A percentile compares a stretch with the other conserved stretches of the same genome.
Conservation (phyloP, 1,140 invertebrate species). For the Physella acuta region DNA sequence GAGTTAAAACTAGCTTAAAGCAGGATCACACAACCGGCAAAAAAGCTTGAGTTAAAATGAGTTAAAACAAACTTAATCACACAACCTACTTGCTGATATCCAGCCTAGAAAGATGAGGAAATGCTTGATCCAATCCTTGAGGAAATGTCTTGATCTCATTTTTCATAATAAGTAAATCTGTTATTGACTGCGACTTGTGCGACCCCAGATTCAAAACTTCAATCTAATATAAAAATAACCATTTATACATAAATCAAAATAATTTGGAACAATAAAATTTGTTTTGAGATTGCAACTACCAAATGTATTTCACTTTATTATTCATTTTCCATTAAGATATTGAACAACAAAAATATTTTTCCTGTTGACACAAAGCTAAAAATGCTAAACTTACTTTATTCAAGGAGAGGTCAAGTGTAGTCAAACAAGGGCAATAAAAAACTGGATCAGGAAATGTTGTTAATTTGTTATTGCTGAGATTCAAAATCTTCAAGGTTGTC, state of each 20-base stretch:
- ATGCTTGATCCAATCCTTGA: conserved; percentile 10
- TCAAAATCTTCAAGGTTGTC: not conserved
- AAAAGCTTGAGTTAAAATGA: too few species aligned
- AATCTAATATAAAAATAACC: not conserved
- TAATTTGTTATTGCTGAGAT: not conserved
- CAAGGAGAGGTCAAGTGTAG: not conserved
- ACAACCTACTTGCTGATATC: conserved; percentile 25
- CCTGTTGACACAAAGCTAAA: not conserved
- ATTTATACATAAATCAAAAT: too few species aligned
- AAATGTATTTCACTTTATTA: too few species aligned
- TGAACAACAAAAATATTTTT: not conserved
- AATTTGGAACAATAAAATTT: too few species aligned
- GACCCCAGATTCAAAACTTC: not conserved
- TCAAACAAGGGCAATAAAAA: not conserved
- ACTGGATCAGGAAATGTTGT: not conserved
- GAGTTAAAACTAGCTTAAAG: too few species aligned
- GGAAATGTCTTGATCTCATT: conserved; percentile 29
- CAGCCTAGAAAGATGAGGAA: conserved; percentile 28
- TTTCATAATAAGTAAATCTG: conserved; percentile 20
- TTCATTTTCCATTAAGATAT: too few species aligned
- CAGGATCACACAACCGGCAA: too few species aligned
- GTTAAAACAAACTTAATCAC: not conserved
- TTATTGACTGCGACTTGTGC: conserved; percentile 8
- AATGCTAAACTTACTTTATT: not conserved
- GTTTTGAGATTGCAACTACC: too few species aligned